phyloP scores from a whole-genome alignment of 2,888 invertebrate genomes.

The Stenurella melanura region DNA sequence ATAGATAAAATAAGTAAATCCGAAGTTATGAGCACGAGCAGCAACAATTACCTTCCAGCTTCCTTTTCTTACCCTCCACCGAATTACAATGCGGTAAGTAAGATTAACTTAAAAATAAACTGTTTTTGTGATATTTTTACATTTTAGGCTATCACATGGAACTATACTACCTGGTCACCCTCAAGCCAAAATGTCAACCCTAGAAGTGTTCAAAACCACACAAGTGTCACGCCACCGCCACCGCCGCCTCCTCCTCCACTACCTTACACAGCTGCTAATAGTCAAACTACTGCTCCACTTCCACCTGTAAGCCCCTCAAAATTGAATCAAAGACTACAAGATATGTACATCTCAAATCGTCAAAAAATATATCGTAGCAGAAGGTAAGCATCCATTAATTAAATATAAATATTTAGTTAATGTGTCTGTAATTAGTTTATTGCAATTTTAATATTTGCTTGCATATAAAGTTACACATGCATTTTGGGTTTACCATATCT shows the following conservation, averaged over 20 bases:
- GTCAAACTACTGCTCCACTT: not conserved
- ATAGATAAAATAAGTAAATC: too few relatives aligned
- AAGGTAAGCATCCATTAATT: slow-evolving; percentile 5
- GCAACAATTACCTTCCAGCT: slow-evolving; percentile 26
- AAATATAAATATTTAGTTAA: not conserved
- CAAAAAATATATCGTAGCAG: not conserved
- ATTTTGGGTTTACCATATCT: too few relatives aligned
- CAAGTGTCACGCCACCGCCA: slow-evolving; percentile 13
- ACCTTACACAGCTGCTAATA: not conserved
- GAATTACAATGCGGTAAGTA: slow-evolving; percentile 22
- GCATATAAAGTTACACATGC: too few relatives aligned
- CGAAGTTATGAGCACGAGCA: not conserved
- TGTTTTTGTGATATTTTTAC: not conserved
- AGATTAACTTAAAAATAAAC: not conserved
- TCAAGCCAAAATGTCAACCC: not conserved
- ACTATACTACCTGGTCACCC: slow-evolving; percentile 1
- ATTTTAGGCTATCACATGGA: slow-evolving; percentile 26
- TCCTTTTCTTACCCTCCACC: slow-evolving; percentile 28
- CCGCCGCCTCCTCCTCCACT: slow-evolving; percentile 30
- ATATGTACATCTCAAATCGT: not conserved
- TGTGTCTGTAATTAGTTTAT: not conserved
- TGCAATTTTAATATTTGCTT: too few relatives aligned
- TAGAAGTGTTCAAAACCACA: not conserved
- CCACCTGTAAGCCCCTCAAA: slow-evolving; percentile 12
- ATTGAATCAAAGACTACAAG: not conserved